A percentile compares a stretch with the other conserved stretches of the same genome.
These are phyloP conservation scores for Drosophila miranda DNA, from an alignment of 1,140 invertebrate genomes.

Conservation along the genomic window DNA sequence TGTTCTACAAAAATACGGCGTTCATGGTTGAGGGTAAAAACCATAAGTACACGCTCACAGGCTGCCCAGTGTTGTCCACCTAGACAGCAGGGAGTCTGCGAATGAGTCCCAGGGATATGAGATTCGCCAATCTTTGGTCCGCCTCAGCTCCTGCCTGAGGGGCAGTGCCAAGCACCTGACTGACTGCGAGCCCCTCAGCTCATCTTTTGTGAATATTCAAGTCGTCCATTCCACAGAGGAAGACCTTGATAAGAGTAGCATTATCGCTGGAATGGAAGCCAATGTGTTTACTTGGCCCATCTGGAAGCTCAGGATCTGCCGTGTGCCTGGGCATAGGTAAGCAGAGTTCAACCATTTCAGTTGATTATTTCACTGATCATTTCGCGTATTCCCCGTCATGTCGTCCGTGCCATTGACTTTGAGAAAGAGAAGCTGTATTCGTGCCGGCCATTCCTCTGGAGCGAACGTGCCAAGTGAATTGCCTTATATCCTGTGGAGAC, in stretches of 20 bases:
- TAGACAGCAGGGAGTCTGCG: slow-evolving; percentile 35
- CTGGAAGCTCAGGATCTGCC: slow-evolving; percentile 4
- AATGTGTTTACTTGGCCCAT: slow-evolving; percentile 71
- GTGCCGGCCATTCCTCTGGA: slow-evolving; percentile 51
- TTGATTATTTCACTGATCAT: neutral
- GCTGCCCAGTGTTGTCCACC: slow-evolving; percentile 44
- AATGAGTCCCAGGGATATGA: slow-evolving; percentile 71
- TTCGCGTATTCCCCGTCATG: slow-evolving; percentile 16
- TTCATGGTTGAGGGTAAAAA: slow-evolving; percentile 4
- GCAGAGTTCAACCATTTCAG: neutral
- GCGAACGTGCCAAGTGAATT: slow-evolving; percentile 51
- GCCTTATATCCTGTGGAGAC: slow-evolving; percentile 57
- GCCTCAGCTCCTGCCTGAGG: slow-evolving; percentile 52
- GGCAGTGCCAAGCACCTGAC: slow-evolving; percentile 57
- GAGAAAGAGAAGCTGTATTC: slow-evolving; percentile 49
- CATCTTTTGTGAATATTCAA: slow-evolving; percentile 38
- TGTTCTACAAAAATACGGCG: slow-evolving; percentile 47
- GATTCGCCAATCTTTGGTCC: slow-evolving; percentile 67
- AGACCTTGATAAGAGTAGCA: slow-evolving; percentile 20
- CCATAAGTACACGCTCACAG: slow-evolving; percentile 44
- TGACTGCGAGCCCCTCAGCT: slow-evolving; percentile 43
- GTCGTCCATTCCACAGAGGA: slow-evolving; percentile 26
- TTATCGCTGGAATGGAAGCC: slow-evolving; percentile 64
- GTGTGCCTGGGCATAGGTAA: slow-evolving; percentile 76
- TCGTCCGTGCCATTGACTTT: slow-evolving; percentile 72